phyloP scores from a whole-genome alignment of 2,797 vertebrate genomes.

The Catostomus latipinnis region DNA sequence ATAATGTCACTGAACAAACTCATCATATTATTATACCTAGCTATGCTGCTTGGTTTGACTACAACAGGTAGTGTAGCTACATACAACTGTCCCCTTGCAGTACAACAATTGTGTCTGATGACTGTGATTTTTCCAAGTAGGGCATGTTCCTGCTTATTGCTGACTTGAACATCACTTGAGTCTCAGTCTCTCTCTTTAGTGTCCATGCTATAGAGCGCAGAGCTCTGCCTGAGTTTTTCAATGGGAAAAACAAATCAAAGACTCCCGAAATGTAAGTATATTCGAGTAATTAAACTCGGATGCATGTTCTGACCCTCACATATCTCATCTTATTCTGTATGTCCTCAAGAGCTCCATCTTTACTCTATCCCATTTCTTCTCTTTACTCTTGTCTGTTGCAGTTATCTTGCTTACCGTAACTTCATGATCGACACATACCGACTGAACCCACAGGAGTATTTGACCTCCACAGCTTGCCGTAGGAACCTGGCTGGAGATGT shows the following conservation, averaged over 20 bases:
- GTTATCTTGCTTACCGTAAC: constrained; percentile 94
- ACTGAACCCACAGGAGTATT: constrained; percentile 95
- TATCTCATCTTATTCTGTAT: no score
- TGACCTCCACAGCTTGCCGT: constrained; percentile 94
- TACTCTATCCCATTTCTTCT: neutral
- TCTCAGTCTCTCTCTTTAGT: constrained; percentile 68
- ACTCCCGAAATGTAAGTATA: constrained; percentile 94
- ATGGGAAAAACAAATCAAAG: constrained; percentile 98
- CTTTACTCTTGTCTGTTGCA: constrained; percentile 60
- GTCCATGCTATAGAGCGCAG: constrained; percentile 96
- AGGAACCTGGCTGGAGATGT: constrained; percentile 94
- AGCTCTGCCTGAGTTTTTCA: constrained; percentile 96
- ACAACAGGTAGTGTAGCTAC: constrained; percentile 83
- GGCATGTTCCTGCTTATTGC: no score
- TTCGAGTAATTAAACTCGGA: no score
- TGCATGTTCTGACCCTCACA: no score
- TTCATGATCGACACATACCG: constrained; percentile 99
- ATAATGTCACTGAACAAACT: constrained; percentile 93
- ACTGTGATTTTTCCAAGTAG: no score
- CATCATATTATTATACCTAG: constrained; percentile 95
- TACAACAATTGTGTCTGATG: neutral
- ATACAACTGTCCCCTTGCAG: neutral
- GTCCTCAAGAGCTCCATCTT: neutral
- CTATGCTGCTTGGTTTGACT: constrained; percentile 94
- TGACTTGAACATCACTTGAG: neutral